Percentiles rank a stretch among this genome's conserved stretches.
Evolutionary conservation across 2,797 vertebrate genomes (phyloP).

Genomic region (Anas bahamensis): DNA sequence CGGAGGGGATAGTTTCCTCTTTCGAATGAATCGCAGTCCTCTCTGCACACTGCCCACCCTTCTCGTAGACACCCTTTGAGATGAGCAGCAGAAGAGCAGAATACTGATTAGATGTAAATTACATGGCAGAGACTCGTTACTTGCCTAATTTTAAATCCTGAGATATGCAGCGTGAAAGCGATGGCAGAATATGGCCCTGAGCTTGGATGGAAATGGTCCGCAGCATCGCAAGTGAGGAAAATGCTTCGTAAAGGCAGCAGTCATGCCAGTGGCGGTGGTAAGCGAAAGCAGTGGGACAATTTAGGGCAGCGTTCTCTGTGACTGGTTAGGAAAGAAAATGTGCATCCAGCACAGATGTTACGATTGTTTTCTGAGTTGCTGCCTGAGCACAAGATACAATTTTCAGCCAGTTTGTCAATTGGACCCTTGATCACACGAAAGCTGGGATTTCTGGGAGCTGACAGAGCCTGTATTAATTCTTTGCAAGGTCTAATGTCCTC

Average conservation of each 20-base stretch:
- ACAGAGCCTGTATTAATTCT: slow-evolving; percentile 45
- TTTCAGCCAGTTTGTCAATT: slow-evolving; percentile 1
- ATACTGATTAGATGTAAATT: slow-evolving; percentile 72
- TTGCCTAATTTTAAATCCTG: slow-evolving; percentile 71
- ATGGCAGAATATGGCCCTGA: slow-evolving; percentile 66
- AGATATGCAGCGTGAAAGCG: slow-evolving; percentile 62
- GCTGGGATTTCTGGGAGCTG: slow-evolving; percentile 33
- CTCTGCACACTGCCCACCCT: slow-evolving; percentile 56
- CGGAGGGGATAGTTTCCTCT: slow-evolving; percentile 30
- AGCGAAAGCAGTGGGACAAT: slow-evolving; percentile 21
- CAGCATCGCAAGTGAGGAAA: slow-evolving; percentile 42
- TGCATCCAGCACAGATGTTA: neutral
- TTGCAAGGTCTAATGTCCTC: slow-evolving; percentile 42
- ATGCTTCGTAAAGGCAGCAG: slow-evolving; percentile 56
- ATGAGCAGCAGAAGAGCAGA: slow-evolving; percentile 60
- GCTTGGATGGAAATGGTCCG: slow-evolving; percentile 63
- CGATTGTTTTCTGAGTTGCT: slow-evolving; percentile 2
- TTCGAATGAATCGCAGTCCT: slow-evolving; percentile 26
- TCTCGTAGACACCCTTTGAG: slow-evolving; percentile 64
- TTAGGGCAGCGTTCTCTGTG: slow-evolving; percentile 39
- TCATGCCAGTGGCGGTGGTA: neutral
- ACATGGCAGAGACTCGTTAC: slow-evolving; percentile 64
- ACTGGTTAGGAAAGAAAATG: slow-evolving; percentile 5
- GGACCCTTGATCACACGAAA: neutral
- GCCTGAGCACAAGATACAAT: neutral